These are phyloP conservation scores for Polydrusus cervinus DNA, from an alignment of 2,888 invertebrate species.

Conservation along the genomic window DNA sequence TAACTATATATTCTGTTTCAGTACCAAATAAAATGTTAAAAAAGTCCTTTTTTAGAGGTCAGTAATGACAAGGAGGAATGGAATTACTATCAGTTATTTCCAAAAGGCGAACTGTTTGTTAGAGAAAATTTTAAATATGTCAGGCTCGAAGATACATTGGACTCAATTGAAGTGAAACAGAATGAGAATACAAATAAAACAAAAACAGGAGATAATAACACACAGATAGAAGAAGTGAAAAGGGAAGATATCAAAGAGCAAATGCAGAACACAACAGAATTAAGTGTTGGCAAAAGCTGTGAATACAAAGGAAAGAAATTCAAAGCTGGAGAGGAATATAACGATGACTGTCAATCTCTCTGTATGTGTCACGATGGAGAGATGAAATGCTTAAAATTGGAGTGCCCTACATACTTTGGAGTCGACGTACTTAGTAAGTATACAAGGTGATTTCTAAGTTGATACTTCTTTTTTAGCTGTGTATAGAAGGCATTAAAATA, in stretches of 20 bases:
- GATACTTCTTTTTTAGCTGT: too few relatives aligned
- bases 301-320: constrained; percentile 66
- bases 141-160: constrained; percentile 66
- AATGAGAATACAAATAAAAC: not conserved
- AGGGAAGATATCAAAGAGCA: constrained; percentile 18
- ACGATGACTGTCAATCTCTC: constrained; percentile 86
- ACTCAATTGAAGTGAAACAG: constrained; percentile 63
- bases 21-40: too few relatives aligned
- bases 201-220: constrained; percentile 3
- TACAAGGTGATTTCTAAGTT: too few relatives aligned
- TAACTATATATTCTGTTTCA: too few relatives aligned
- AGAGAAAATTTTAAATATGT: constrained; percentile 64
- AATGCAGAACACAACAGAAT: constrained; percentile 52
- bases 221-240: constrained; percentile 6
- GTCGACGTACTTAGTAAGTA: constrained; percentile 79
- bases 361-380: constrained; percentile 84
- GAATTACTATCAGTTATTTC: constrained; percentile 70
- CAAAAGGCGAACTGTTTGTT: constrained; percentile 64
- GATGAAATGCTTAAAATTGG: constrained; percentile 84
- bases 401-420: constrained; percentile 89
- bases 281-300: constrained; percentile 60
- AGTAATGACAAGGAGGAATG: constrained; percentile 70
- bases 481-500: too few relatives aligned
- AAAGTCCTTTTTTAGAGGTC: constrained; percentile 62
- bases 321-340: constrained; percentile 81